Conservation (phyloP, 1,140 invertebrate genomes). For the Ridgeia piscesae region DNA sequence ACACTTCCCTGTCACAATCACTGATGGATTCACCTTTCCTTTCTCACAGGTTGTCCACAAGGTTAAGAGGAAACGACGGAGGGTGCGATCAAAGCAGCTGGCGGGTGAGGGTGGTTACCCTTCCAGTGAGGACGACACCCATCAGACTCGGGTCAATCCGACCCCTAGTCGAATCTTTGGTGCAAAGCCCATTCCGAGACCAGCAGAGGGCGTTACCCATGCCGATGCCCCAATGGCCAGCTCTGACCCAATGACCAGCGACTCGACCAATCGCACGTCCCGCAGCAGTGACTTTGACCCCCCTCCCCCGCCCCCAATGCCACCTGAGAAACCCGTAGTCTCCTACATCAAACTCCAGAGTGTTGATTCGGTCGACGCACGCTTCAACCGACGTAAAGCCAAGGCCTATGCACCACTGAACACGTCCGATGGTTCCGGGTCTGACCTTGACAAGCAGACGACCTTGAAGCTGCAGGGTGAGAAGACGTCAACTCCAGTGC, state of each 20-base stretch:
- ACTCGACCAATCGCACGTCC: neutral
- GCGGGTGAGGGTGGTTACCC: neutral
- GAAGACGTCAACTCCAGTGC: neutral
- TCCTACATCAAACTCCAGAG: constrained; percentile 22
- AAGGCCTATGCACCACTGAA: constrained; percentile 14
- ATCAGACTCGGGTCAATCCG: neutral
- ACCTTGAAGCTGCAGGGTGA: constrained; percentile 17
- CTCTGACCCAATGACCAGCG: constrained; percentile 5
- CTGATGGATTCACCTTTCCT: neutral
- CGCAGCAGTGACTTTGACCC: constrained; percentile 1
- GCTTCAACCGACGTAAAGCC: neutral
- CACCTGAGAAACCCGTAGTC: constrained; percentile 23
- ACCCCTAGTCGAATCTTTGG: neutral
- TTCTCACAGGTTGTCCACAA: neutral
- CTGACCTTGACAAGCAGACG: constrained; percentile 20
- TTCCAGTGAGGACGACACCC: neutral
- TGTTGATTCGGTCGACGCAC: neutral
- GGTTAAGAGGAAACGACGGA: neutral
- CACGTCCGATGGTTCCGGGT: neutral
- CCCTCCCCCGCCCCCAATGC: neutral
- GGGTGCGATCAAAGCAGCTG: neutral
- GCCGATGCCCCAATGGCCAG: neutral
- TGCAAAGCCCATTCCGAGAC: neutral
- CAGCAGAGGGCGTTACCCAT: neutral
- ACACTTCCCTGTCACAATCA: neutral